Percentiles rank a stretch among this genome's conserved stretches.
These are phyloP conservation scores for Heterocephalus glaber DNA, from an alignment of 2,113 vertebrate genomes.

Conservation along the genomic window DNA sequence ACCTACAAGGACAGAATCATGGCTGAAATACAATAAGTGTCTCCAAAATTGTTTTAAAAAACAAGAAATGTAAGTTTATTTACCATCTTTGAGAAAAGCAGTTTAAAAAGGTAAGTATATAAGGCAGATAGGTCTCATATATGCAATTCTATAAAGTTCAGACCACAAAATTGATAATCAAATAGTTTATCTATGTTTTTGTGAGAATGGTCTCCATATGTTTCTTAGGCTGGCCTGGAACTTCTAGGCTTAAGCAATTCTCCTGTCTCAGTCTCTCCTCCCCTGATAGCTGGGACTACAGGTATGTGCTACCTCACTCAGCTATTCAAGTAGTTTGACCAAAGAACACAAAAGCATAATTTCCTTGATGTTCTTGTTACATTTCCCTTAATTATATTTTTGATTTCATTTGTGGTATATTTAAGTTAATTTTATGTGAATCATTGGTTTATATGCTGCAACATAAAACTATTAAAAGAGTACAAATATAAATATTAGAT, in stretches of 20 bases:
- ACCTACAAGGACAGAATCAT: not conserved
- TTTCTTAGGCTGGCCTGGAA: not conserved
- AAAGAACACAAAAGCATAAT: not conserved
- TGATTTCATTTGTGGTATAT: not conserved
- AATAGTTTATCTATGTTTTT: not conserved
- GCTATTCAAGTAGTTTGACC: not conserved
- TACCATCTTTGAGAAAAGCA: conserved; percentile 4
- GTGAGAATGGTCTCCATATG: not conserved
- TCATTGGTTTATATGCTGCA: not conserved
- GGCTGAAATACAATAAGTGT: not conserved
- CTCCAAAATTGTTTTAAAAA: not conserved
- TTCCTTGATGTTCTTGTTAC: not conserved
- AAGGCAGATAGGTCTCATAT: not conserved
- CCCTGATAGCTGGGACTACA: not conserved
- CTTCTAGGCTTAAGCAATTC: not conserved
- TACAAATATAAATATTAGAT: not conserved
- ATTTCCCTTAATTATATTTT: not conserved
- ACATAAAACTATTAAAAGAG: not conserved
- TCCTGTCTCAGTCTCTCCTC: not conserved
- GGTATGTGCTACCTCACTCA: not conserved
- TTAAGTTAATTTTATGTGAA: not conserved
- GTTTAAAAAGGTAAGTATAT: not conserved
- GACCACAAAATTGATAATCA: conserved; percentile 37
- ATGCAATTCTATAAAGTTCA: conserved; percentile 35
- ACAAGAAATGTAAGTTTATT: not conserved